Evolutionary conservation across 1,140 invertebrate genomes (phyloP).

Genomic region (Heliconius hewitsoni): DNA sequence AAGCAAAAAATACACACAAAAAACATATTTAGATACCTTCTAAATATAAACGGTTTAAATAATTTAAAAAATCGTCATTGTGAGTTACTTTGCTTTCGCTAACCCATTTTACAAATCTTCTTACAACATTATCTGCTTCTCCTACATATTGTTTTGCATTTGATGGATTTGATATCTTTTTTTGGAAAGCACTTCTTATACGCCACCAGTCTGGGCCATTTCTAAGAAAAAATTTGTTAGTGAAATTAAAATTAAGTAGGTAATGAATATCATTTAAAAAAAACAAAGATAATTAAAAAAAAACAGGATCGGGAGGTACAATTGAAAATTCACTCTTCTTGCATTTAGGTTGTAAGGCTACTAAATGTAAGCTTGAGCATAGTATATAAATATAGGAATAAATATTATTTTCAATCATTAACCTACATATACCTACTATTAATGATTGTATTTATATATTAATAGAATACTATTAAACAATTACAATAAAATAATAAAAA

Average conservation of each 20-base stretch:
- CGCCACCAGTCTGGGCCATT: conserved; percentile 93
- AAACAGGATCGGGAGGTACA: no score
- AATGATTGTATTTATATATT: no score
- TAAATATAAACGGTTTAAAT: conserved; percentile 88
- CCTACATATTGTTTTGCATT: conserved; percentile 86
- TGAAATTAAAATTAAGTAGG: no score
- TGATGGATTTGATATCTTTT: conserved; percentile 87
- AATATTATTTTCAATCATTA: no score
- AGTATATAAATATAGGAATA: no score
- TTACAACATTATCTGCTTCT: conserved; percentile 83
- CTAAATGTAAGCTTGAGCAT: no score
- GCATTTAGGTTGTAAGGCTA: no score
- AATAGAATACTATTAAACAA: no score
- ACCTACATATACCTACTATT: no score
- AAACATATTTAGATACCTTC: conserved; percentile 84
- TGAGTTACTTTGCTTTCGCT: conserved; percentile 47
- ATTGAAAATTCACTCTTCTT: no score
- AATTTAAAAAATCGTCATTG: conserved; percentile 84
- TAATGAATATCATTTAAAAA: no score
- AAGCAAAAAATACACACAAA: background rate
- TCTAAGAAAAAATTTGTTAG: conserved; percentile 76
- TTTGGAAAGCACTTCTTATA: conserved; percentile 89
- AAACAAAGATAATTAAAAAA: no score
- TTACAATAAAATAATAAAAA: background rate
- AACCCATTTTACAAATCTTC: conserved; percentile 84